These are phyloP conservation scores for Anastrepha ludens DNA, from an alignment of 1,140 invertebrate genomes.

Conservation along the genomic window DNA sequence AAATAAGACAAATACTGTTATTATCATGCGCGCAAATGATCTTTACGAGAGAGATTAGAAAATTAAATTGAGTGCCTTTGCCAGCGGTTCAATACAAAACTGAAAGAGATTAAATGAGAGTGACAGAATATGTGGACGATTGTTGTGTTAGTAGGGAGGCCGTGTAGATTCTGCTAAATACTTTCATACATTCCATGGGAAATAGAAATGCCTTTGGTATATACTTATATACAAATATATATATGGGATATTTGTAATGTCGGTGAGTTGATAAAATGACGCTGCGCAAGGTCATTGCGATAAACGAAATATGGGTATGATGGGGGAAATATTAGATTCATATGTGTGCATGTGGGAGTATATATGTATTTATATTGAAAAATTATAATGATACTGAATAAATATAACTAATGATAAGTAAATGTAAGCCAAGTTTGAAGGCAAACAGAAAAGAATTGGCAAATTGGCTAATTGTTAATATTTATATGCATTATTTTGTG, in stretches of 20 bases:
- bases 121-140: not conserved
- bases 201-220: no score
- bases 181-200: not conserved
- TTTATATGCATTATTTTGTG: no score
- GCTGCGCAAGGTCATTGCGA: conserved; percentile 35
- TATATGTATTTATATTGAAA: no score
- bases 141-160: not conserved
- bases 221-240: not conserved
- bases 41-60: conserved; percentile 28
- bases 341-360: no score
- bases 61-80: not conserved
- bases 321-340: no score
- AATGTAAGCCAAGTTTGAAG: no score
- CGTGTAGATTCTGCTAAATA: not conserved
- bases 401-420: no score
- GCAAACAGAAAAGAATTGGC: no score
- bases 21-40: not conserved
- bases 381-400: no score
- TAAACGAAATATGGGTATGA: not conserved
- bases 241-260: not conserved
- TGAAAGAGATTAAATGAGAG: not conserved
- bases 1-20: not conserved
- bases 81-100: not conserved
- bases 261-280: not conserved
- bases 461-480: no score